Evolutionary conservation across 2,113 vertebrate species (phyloP).

Genomic region (Tiliqua scincoides): DNA sequence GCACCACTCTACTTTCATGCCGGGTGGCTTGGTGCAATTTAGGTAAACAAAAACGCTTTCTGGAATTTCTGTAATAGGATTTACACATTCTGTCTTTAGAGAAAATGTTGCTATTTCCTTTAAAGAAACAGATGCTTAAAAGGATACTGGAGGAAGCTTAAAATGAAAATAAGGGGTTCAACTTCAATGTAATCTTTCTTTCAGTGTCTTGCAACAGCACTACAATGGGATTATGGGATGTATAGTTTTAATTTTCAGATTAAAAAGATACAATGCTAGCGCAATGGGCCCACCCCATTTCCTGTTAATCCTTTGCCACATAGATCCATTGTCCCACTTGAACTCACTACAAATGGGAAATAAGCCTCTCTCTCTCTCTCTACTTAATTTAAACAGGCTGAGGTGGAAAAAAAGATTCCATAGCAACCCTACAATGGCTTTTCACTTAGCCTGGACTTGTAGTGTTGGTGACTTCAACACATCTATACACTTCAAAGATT

Average conservation of each 20-base stretch:
- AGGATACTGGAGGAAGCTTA: slow-evolving; percentile 4
- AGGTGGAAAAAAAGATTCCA: slow-evolving; percentile 48
- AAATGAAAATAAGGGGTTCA: neutral
- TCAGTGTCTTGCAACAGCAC: neutral
- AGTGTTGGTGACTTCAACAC: slow-evolving; percentile 31
- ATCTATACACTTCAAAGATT: slow-evolving; percentile 50
- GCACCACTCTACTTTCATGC: neutral
- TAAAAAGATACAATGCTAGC: slow-evolving; percentile 52
- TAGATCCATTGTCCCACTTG: slow-evolving; percentile 63
- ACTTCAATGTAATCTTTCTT: slow-evolving; percentile 3
- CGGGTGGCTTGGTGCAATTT: neutral
- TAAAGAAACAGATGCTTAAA: neutral
- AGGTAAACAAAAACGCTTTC: neutral
- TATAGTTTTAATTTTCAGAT: slow-evolving; percentile 55
- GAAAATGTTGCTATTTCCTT: neutral
- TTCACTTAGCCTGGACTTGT: slow-evolving; percentile 53
- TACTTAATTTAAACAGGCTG: slow-evolving; percentile 58
- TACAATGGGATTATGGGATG: slow-evolving; percentile 35
- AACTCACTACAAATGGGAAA: slow-evolving; percentile 55
- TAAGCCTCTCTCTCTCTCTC: slow-evolving; percentile 62
- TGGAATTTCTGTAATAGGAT: neutral
- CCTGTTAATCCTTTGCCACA: slow-evolving; percentile 63
- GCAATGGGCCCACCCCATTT: slow-evolving; percentile 41
- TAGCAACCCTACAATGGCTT: slow-evolving; percentile 48
- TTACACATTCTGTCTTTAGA: neutral